A percentile compares a stretch with the other conserved stretches of the same genome.
Evolutionary conservation across 2,888 invertebrate species (phyloP).

Genomic region (Plebejus anna): DNA sequence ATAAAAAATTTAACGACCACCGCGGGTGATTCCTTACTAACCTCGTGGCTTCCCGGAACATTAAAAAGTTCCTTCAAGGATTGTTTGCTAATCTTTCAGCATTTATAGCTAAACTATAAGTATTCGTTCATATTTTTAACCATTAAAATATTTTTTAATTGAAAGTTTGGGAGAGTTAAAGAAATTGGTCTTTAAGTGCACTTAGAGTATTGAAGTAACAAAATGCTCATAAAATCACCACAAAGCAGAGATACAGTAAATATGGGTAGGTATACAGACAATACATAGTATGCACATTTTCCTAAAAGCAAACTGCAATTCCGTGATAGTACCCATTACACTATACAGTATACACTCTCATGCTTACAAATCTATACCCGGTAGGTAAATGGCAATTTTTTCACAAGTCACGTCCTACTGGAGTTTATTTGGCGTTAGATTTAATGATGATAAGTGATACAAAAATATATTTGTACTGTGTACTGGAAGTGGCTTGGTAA

Average conservation of each 20-base stretch:
- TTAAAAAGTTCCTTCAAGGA: background rate
- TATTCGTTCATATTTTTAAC: background rate
- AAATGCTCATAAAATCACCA: background rate
- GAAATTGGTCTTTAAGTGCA: no score
- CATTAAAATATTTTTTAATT: background rate
- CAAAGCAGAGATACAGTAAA: background rate
- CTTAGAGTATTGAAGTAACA: background rate
- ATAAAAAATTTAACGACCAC: conserved; percentile 4
- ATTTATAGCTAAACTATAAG: background rate
- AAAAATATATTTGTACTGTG: conserved; percentile 53
- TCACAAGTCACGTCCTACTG: conserved; percentile 69
- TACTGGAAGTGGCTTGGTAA: conserved; percentile 43
- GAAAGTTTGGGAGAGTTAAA: no score
- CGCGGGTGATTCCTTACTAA: background rate
- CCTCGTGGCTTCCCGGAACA: conserved; percentile 3
- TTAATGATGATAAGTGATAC: conserved; percentile 78
- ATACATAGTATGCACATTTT: background rate
- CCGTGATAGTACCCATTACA: background rate
- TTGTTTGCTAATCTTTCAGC: background rate
- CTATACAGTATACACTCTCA: conserved; percentile 20
- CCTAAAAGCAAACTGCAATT: background rate
- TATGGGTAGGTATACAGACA: background rate
- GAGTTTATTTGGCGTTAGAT: conserved; percentile 73
- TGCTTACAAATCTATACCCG: conserved; percentile 54
- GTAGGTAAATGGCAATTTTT: conserved; percentile 66